These are phyloP conservation scores for Helleia helle DNA, from an alignment of 2,888 invertebrate genomes.

Conservation along the genomic window DNA sequence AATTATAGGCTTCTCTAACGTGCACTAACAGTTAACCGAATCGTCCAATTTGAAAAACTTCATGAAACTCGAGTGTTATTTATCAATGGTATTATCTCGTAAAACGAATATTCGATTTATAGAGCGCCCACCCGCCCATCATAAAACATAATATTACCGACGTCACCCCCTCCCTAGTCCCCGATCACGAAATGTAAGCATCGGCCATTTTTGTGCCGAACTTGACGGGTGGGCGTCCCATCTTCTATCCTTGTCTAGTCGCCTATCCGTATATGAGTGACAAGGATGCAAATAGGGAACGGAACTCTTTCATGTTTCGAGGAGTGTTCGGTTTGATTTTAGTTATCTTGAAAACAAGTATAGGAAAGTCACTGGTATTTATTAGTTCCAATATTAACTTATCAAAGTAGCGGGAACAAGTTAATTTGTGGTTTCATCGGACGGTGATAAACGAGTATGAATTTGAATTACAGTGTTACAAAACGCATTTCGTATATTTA, in stretches of 20 bases:
- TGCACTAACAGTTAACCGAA: conserved; percentile 25
- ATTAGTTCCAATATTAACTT: not conserved
- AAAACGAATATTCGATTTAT: conserved; percentile 67
- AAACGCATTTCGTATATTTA: too few species aligned
- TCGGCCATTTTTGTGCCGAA: conserved; percentile 65
- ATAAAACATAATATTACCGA: conserved; percentile 71
- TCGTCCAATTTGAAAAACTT: conserved; percentile 25
- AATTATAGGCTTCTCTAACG: conserved; percentile 42
- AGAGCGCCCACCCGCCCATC: conserved; percentile 47
- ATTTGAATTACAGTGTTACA: not conserved
- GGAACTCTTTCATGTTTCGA: conserved; percentile 52
- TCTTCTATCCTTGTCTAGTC: conserved; percentile 30
- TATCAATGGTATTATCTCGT: conserved; percentile 60
- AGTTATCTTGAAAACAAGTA: conserved; percentile 33
- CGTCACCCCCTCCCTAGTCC: conserved; percentile 67
- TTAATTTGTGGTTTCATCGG: not conserved
- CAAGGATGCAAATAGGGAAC: conserved; percentile 32
- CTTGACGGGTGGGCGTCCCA: conserved; percentile 49
- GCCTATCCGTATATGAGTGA: conserved; percentile 26
- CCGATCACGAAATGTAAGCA: conserved; percentile 68
- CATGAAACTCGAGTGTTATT: conserved; percentile 53
- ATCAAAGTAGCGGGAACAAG: not conserved
- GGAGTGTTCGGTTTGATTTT: conserved; percentile 49
- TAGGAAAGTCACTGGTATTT: conserved; percentile 11
- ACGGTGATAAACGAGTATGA: not conserved